A percentile compares a stretch with the other conserved stretches of the same genome.
Conservation (phyloP, 53 echinoderm and acorn worm genomes). For the Temnopleurus reevesii region DNA sequence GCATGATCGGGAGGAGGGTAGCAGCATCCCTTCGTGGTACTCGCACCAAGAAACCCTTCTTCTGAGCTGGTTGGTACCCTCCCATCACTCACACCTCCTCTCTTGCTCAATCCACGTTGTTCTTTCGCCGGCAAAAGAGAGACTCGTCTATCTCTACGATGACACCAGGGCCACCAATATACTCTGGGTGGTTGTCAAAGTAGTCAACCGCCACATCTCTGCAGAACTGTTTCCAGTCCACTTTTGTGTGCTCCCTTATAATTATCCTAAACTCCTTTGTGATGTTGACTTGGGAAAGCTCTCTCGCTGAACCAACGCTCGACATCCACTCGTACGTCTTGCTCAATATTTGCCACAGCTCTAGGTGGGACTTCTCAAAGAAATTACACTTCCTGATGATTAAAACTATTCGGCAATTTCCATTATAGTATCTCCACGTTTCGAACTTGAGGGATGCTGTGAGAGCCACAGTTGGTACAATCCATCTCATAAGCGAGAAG, state of each 20-base stretch:
- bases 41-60: neutral
- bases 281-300: neutral
- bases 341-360: neutral
- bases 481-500: neutral
- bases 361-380: neutral
- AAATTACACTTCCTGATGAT: neutral
- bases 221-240: neutral
- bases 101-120: neutral
- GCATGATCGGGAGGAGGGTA: neutral
- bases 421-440: neutral
- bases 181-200: neutral
- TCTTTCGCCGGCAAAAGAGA: neutral
- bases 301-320: neutral
- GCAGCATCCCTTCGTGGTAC: neutral
- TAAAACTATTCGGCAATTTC: neutral
- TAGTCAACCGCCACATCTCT: neutral
- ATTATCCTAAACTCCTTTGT: neutral
- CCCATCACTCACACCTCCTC: neutral
- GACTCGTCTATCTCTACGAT: constrained; percentile 3
- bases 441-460: neutral
- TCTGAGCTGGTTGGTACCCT: neutral
- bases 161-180: neutral
- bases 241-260: neutral
- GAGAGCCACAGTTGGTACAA: neutral
- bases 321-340: neutral